Evolutionary conservation across 1,140 invertebrate genomes (phyloP), one percentile per base, ranked within the genome.

Genomic region (Drosophila nasuta): DNA sequence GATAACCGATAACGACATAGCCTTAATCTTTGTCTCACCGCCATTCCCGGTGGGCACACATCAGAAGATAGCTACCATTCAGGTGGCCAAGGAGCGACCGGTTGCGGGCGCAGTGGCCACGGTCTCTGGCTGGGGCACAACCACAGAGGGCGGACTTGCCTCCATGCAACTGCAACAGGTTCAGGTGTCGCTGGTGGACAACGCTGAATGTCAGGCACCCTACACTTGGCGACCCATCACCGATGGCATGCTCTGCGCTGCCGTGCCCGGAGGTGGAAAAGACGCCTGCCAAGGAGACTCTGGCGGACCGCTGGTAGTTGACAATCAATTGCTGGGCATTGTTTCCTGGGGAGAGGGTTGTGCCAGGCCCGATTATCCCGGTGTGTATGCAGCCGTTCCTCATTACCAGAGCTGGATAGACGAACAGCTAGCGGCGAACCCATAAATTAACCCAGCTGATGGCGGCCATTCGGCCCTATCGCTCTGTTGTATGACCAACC

Each of bases 281-380:
- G 94, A 94, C 81, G 92, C 94, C 46, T 94, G 94, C 54, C 93
- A 94, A 17, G 89, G 82, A 7, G 93, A 93, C 65, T 92, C 92
- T 1, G 93, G 93, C 49, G 93, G 93, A 33, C 93, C 93, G 0
- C 67, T 94, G 46, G 82, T 91, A 6, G 71, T 82, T 0, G 52
- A 91, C 48, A 79, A 86, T 13, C 63, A 93, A 54, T 81, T 95
- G 3, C 82, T 92, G 1, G 95, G 95, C 6, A 91, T 96, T 3
- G 94, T 95, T 0, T 95, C 95, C 1, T 96, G 95, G 95, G 95
- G 95, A 1, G 93, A 94, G 25, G 94, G 95, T 0, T 96, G 96
- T 75, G 96, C 94, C 0, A 92, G 93, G n/a, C 79, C 92, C 1
- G 93, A 93, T 1, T 93, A 94, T 74, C 95, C 96, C 0, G 95